Conservation (phyloP, 2,888 invertebrate species). For the Yponomeuta malinellus region DNA sequence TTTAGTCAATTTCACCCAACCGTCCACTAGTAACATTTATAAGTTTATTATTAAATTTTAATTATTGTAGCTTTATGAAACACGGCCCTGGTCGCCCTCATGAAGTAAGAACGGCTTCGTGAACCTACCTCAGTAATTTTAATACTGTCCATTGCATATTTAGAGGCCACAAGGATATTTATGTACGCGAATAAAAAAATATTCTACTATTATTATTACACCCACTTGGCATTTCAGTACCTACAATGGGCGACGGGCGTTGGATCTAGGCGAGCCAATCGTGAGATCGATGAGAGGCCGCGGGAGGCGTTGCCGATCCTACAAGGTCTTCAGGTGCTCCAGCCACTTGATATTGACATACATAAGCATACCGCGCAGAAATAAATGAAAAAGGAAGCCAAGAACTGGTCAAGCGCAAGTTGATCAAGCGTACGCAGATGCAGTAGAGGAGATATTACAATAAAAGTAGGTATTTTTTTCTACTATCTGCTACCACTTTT, state of each 20-base stretch:
- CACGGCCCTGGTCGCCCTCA: too few relatives aligned
- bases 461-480: too few relatives aligned
- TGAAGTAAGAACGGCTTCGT: neutral
- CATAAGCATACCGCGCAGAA: neutral
- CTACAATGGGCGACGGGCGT: constrained; percentile 16
- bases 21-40: too few relatives aligned
- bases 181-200: neutral
- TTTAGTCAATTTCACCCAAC: too few relatives aligned
- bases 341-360: neutral
- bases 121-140: neutral
- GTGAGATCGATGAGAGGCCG: constrained; percentile 23
- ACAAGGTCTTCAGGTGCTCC: constrained; percentile 18
- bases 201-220: constrained; percentile 19
- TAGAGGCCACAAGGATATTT: neutral
- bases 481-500: too few relatives aligned
- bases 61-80: too few relatives aligned
- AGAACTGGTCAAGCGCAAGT: neutral
- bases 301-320: constrained; percentile 22
- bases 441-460: too few relatives aligned
- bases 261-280: constrained; percentile 23
- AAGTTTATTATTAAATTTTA: too few relatives aligned
- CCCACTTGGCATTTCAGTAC: constrained; percentile 23
- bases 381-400: neutral
- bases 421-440: too few relatives aligned
- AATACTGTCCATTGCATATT: neutral